Evolutionary conservation across 2,113 vertebrate species (phyloP).

Genomic region (Redunca redunca): DNA sequence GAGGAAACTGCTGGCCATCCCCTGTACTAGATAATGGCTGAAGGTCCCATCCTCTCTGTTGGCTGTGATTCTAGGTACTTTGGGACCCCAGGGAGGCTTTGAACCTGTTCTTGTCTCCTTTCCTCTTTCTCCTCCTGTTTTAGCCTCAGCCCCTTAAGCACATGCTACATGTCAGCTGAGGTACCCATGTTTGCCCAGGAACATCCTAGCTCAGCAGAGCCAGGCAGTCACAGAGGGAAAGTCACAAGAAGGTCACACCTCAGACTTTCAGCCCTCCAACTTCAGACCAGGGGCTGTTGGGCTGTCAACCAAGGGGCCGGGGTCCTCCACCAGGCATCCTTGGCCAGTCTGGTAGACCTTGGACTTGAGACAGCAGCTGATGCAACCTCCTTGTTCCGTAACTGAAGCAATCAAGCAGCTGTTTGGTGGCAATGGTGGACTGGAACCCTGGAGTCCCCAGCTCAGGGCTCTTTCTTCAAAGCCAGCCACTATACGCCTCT

Average conservation of each 20-base stretch:
- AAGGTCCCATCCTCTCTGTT: background rate
- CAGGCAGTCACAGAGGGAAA: background rate
- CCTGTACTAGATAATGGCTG: background rate
- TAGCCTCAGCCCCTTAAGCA: background rate
- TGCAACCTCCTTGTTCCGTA: background rate
- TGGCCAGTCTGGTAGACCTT: background rate
- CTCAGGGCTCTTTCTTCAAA: background rate
- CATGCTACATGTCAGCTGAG: background rate
- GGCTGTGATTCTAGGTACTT: background rate
- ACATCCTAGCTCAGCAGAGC: conserved; percentile 41
- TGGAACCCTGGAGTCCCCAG: background rate
- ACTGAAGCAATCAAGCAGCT: background rate
- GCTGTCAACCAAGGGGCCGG: background rate
- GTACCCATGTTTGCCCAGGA: conserved; percentile 26
- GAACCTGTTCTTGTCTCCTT: background rate
- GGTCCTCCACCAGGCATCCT: background rate
- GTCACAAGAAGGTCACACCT: background rate
- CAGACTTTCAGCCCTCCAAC: background rate
- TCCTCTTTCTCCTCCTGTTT: background rate
- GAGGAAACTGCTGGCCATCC: background rate
- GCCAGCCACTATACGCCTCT: background rate
- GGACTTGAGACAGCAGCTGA: background rate
- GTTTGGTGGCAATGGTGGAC: background rate
- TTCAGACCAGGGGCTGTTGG: background rate
- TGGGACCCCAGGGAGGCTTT: background rate